Base-by-base conservation (phyloP, 2,797 vertebrate genomes). In the Propithecus perrieri region DNA sequence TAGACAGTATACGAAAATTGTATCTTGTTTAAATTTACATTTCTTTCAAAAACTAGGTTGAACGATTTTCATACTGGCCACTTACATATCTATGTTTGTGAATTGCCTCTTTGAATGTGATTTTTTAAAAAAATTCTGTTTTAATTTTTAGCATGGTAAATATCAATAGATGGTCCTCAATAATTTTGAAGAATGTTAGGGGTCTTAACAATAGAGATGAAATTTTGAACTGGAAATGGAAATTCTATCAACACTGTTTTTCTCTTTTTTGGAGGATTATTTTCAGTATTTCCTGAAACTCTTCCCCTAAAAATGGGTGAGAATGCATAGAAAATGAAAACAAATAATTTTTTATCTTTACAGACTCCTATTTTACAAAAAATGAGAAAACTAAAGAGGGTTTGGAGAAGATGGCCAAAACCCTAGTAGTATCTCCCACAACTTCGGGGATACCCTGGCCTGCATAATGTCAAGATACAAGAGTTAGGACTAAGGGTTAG, bases 21-120 rank as follows among this genome's bases (percentile, higher is more conserved):
- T 28, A 57, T 78, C n/a, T 48, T 59, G 15, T 71, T 94, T 79
- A 59, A 61, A 89, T 78, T 61, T 75, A 1, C 0, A 12, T 88
- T 71, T 97, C n/a, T 63, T 97, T 88, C 30, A 69, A 46, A 85
- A 92, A 50, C 30, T 28, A 84, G 35, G 14, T 61, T 83, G 63
- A 55, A 65, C 4, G 48, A 2, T 72, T 71, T 95, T 93, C 55
- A 33, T 50, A 61, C 14, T 61, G 28, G 14, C n/a, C 48, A 50
- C 18, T 72, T 67, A 24, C 3, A 46, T 38, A 35, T 83, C 35
- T 46, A 1, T 69, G 30, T 81, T 89, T 91, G 61, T n/a, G 57
- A 80, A 67, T n/a, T 91, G 22, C 5, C n/a, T 72, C 38, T 85
- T 94, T 83, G 15, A 28, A 6, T 91, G 30, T 46, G 46, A 53